Conservation (phyloP, 2,113 vertebrate genomes). For the Petromus typicus region DNA sequence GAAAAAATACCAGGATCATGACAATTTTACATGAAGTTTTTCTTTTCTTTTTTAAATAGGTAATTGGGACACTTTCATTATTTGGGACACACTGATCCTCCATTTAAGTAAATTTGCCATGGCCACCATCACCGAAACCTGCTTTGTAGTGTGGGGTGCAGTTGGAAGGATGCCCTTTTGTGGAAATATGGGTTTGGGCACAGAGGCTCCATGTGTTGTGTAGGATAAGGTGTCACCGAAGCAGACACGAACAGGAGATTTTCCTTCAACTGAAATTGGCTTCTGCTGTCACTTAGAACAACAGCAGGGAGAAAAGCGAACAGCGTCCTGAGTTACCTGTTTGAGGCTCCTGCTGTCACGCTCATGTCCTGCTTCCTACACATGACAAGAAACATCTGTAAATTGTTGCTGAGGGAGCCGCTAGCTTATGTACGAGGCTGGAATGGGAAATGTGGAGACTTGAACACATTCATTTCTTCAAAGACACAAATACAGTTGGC, state of each 20-base stretch:
- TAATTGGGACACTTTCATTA: background rate
- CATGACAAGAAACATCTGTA: background rate
- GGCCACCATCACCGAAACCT: background rate
- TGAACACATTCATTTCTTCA: background rate
- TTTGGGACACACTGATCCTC: background rate
- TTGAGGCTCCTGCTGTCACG: background rate
- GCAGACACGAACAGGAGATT: background rate
- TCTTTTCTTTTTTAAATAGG: background rate
- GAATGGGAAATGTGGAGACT: background rate
- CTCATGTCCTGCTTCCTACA: background rate
- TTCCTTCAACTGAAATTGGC: background rate
- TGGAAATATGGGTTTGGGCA: background rate
- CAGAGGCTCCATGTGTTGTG: background rate
- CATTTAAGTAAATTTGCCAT: background rate
- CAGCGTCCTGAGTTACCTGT: background rate
- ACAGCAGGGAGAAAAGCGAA: background rate
- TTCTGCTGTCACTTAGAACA: background rate
- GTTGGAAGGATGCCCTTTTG: background rate
- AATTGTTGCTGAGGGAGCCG: background rate
- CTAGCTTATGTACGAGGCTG: fast-evolving
- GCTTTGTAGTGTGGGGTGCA: background rate
- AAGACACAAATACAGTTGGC: background rate
- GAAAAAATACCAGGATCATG: background rate
- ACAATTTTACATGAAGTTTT: background rate
- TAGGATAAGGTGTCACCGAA: background rate